A percentile compares a stretch with the other conserved stretches of the same genome.
These are phyloP conservation scores for Melipona bicolor DNA, from an alignment of 2,888 invertebrate species.

Conservation along the genomic window DNA sequence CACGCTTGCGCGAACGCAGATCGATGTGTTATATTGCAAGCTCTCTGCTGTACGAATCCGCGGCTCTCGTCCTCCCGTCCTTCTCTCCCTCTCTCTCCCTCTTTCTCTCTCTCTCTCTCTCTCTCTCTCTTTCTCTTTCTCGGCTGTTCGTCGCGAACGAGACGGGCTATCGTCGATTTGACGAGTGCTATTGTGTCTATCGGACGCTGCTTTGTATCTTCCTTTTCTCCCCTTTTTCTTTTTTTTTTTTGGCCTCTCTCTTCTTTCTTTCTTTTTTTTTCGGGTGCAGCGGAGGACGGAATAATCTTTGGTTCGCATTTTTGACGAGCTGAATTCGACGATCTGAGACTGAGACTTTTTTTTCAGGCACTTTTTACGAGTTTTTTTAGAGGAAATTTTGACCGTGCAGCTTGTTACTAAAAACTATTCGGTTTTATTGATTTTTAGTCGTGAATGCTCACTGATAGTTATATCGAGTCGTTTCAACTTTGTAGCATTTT, in stretches of 20 bases:
- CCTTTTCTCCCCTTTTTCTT: not conserved
- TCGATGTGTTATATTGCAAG: conserved; percentile 79
- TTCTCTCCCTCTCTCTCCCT: not conserved
- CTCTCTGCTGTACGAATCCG: conserved; percentile 47
- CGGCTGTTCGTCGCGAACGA: conserved; percentile 23
- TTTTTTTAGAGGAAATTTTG: too few relatives aligned
- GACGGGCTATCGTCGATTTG: conserved; percentile 33
- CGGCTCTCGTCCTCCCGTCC: not conserved
- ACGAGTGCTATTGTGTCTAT: conserved; percentile 48
- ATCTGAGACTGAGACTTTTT: too few relatives aligned
- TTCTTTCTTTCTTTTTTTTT: not conserved
- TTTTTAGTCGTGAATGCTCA: too few relatives aligned
- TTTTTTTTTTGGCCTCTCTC: not conserved
- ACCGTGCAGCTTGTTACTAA: too few relatives aligned
- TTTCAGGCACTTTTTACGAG: too few relatives aligned
- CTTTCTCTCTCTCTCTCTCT: not conserved
- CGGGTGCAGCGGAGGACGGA: not conserved
- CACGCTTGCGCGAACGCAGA: conserved; percentile 77
- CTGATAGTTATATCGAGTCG: too few relatives aligned
- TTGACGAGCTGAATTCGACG: not conserved
- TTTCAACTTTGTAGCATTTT: too few relatives aligned
- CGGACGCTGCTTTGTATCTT: not conserved
- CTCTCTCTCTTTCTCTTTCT: conserved; percentile 12
- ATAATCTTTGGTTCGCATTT: not conserved
- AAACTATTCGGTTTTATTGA: too few relatives aligned